Evolutionary conservation across 2,797 vertebrate genomes (phyloP), one percentile per base, ranked within the genome.

Genomic region (Discoglossus pictus): DNA sequence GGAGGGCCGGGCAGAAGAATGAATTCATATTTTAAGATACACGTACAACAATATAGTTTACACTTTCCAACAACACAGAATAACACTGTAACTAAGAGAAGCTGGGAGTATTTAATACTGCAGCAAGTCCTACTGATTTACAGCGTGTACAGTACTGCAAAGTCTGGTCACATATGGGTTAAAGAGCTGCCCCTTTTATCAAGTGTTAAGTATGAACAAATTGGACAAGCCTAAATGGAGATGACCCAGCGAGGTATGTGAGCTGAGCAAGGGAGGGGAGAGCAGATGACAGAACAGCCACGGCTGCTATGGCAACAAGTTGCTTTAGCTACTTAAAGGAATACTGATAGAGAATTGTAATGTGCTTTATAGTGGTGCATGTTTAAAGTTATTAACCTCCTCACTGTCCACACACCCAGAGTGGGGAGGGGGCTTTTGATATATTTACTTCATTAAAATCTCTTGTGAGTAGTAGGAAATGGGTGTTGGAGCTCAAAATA

Each of bases 141-240:
- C 35, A 7, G 7, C 25, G 20, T 24, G 20, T 38, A 40, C 10
- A 43, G 15, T n/a, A 59, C 43, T 43, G n/a, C 24, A 12, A 12
- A 40, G 23, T 39, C 6, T 43, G 39, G 21, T 31, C 15, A 34
- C 48, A 7, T 25, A 40, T 21, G 35, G 16, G 38, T 40, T 24
- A 47, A 50, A n/a, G 23, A 24, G 55, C 43, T 53, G n/a, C 23
- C 61, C 61, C 61, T 64, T 64, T 64, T 43, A 64, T 64, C 61
- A 53, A 53, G 48, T 53, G 48, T 42, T 51, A 38, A 64, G 36
- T 64, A 53, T 64, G 36, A 64, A 53, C 39, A 53, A 53, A 53
- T 42, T 44, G 61, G 61, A 64, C 61, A 64, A 64, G 61, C 23
- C 35, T 64, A 53, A 64, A 47, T 64, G 61, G 47, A 48, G 61